Conservation (phyloP, 2,797 vertebrate genomes). For the Triplophysa bombifrons region DNA sequence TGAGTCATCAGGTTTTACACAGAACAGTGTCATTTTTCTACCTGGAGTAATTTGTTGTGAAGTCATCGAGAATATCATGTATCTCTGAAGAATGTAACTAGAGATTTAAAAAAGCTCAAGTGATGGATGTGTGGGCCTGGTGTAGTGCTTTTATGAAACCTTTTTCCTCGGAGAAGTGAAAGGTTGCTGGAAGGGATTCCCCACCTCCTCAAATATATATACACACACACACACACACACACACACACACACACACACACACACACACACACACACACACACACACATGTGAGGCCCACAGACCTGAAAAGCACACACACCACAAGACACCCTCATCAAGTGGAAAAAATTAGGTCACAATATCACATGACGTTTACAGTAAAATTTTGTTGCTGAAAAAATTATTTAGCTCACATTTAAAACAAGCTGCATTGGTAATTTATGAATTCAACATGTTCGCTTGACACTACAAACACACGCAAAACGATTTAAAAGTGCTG, state of each 20-base stretch:
- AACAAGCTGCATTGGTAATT: not conserved
- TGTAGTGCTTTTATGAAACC: conserved; percentile 32
- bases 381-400: conserved; percentile 64
- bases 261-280: conserved; percentile 33
- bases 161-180: conserved; percentile 61
- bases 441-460: too few species aligned
- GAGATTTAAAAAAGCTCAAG: conserved; percentile 27
- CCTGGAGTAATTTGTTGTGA: not conserved
- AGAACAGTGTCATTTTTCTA: conserved; percentile 20
- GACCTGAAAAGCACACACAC: conserved; percentile 61
- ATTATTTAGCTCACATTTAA: conserved; percentile 30
- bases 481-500: not conserved
- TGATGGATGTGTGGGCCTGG: conserved; percentile 33
- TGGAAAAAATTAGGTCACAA: conserved; percentile 77
- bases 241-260: conserved; percentile 56
- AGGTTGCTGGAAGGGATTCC: conserved; percentile 70
- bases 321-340: conserved; percentile 67
- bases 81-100: conserved; percentile 16
- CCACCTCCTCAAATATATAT: conserved; percentile 57
- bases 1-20: conserved; percentile 41
- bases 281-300: conserved; percentile 5
- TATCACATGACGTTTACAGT: conserved; percentile 51
- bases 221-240: conserved; percentile 28
- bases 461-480: too few species aligned
- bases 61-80: conserved; percentile 15